phyloP scores from a whole-genome alignment of 1,140 invertebrate species.

The Oedothorax gibbosus region DNA sequence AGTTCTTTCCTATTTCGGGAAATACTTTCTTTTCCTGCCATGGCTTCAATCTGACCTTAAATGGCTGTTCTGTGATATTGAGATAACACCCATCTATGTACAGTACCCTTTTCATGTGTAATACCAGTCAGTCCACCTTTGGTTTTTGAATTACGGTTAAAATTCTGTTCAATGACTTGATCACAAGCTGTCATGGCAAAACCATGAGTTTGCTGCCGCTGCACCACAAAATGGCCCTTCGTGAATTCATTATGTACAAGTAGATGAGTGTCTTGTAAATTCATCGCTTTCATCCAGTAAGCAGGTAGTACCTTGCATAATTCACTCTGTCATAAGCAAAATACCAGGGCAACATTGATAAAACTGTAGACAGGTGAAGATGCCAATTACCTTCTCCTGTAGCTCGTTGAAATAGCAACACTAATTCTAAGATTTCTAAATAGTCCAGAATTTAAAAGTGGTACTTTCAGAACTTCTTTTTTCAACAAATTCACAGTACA shows the following conservation, averaged over 20 bases:
- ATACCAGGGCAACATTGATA: constrained; percentile 20
- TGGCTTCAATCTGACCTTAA: too few relatives aligned
- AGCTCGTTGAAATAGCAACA: constrained; percentile 2
- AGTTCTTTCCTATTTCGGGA: neutral
- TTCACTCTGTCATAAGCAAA: constrained; percentile 41
- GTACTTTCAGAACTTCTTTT: neutral
- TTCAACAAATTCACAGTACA: neutral
- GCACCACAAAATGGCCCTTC: constrained; percentile 47
- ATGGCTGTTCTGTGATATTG: neutral
- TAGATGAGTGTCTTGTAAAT: constrained; percentile 24
- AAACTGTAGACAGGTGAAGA: neutral
- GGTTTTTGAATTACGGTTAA: constrained; percentile 58
- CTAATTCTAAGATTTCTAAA: neutral
- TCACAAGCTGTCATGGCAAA: constrained; percentile 35
- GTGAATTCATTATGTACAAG: neutral
- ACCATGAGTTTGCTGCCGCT: neutral
- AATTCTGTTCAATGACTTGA: constrained; percentile 58
- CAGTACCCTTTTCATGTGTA: neutral
- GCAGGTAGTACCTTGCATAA: constrained; percentile 39
- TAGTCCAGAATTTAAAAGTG: constrained; percentile 17
- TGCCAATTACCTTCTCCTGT: neutral
- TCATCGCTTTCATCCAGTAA: constrained; percentile 45
- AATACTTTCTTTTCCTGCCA: neutral
- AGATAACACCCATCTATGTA: constrained; percentile 26
- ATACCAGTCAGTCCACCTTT: neutral